Evolutionary conservation across 1,140 invertebrate genomes (phyloP).

Genomic region (Musca domestica): DNA sequence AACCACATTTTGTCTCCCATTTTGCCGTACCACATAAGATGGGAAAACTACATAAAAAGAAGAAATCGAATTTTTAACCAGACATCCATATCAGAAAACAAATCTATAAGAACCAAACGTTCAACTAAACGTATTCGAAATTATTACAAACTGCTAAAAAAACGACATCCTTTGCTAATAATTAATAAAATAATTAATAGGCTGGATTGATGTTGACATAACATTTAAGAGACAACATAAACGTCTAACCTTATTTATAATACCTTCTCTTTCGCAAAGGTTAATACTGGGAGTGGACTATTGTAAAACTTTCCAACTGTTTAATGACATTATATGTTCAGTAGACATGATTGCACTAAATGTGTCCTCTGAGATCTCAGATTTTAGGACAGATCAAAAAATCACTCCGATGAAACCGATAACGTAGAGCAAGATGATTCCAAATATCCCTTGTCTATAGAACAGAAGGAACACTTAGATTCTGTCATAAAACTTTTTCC

Average conservation of each 20-base stretch:
- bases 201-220: conserved; percentile 5
- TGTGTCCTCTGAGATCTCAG: neutral
- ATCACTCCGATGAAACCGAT: too few relatives aligned
- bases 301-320: conserved; percentile 17
- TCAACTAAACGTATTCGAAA: conserved; percentile 2
- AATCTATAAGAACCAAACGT: neutral
- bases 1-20: too few relatives aligned
- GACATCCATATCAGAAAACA: neutral
- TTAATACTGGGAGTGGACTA: conserved; percentile 24
- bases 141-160: conserved; percentile 19
- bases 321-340: neutral
- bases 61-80: neutral
- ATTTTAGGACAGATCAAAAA: neutral
- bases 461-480: neutral
- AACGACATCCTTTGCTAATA: conserved; percentile 10
- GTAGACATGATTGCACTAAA: neutral
- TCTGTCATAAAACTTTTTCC: neutral
- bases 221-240: neutral
- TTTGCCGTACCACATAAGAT: neutral
- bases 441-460: neutral
- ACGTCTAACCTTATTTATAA: neutral
- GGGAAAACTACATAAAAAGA: neutral
- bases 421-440: neutral
- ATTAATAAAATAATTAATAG: neutral
- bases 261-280: conserved; percentile 10